These are phyloP conservation scores for Stenodema calcarata DNA, from an alignment of 2,888 invertebrate genomes.

Conservation along the genomic window DNA sequence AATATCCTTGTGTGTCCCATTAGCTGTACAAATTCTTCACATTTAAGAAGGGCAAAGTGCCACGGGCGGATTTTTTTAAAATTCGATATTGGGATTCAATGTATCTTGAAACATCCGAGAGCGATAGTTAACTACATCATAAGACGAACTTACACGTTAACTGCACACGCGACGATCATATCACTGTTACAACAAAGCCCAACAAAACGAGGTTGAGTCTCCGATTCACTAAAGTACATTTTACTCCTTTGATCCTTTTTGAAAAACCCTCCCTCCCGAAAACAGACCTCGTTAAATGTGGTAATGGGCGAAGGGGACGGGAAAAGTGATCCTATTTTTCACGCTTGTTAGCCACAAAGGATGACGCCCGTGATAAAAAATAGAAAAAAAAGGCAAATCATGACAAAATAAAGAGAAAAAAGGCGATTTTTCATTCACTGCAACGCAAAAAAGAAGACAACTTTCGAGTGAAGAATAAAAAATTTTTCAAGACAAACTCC, in stretches of 20 bases:
- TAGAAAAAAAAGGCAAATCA: not conserved
- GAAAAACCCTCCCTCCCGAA: not conserved
- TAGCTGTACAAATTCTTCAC: no score
- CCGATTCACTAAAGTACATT: not conserved
- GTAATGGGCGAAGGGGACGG: not conserved
- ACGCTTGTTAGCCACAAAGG: not conserved
- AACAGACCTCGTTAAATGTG: not conserved
- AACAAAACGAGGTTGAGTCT: not conserved
- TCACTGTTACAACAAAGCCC: not conserved
- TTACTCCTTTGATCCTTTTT: not conserved
- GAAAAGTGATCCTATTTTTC: not conserved
- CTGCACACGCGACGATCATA: not conserved
- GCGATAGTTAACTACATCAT: no score
- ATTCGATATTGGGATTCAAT: no score
- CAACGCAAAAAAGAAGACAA: not conserved
- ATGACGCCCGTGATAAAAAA: not conserved
- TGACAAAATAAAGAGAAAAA: not conserved
- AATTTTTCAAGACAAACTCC: no score
- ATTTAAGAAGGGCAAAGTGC: no score
- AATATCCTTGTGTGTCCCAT: no score
- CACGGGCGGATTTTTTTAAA: no score
- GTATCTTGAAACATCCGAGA: no score
- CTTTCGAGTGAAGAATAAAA: no score
- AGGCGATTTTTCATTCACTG: not conserved
- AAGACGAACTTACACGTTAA: not conserved